Conservation (phyloP, 2,888 invertebrate species). For the Ernsta delagoae region DNA sequence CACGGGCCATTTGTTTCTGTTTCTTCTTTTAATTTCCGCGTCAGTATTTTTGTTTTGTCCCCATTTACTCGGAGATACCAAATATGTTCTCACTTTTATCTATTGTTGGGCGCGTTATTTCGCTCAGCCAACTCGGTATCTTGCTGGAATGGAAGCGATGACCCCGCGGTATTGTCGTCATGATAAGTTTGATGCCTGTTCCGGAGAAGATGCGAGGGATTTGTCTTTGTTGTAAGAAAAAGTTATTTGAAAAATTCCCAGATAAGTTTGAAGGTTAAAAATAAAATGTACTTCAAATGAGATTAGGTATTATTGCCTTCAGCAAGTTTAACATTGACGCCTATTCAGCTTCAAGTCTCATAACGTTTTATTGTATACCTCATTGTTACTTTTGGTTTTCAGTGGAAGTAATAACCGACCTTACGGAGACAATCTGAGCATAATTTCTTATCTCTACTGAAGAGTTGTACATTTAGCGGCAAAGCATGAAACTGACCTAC, state of each 20-base stretch:
- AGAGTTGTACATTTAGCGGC: too few species aligned
- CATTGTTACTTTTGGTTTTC: background rate
- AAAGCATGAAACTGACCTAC: too few species aligned
- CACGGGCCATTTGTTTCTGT: slow-evolving; percentile 74
- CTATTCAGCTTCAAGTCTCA: background rate
- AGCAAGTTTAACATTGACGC: background rate
- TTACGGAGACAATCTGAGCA: too few species aligned
- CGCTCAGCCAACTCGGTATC: slow-evolving; percentile 39
- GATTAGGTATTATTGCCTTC: slow-evolving; percentile 7
- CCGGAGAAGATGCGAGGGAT: slow-evolving; percentile 40
- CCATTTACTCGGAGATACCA: slow-evolving; percentile 53
- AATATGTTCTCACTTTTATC: slow-evolving; percentile 60
- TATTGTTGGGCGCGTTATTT: slow-evolving; percentile 46
- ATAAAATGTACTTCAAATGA: slow-evolving; percentile 15
- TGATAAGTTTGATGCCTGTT: slow-evolving; percentile 45
- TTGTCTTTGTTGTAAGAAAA: slow-evolving; percentile 36
- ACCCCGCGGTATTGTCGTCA: slow-evolving; percentile 37
- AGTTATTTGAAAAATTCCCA: slow-evolving; percentile 12
- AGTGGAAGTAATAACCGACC: background rate
- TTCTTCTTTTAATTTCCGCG: slow-evolving; percentile 73
- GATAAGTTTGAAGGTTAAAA: slow-evolving; percentile 20
- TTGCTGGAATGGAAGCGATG: slow-evolving; percentile 32
- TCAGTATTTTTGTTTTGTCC: slow-evolving; percentile 68
- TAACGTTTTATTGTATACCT: background rate
- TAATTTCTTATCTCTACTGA: too few species aligned